These are phyloP conservation scores for Pipistrellus pygmaeus DNA, from an alignment of 2,797 vertebrate species.

Conservation along the genomic window DNA sequence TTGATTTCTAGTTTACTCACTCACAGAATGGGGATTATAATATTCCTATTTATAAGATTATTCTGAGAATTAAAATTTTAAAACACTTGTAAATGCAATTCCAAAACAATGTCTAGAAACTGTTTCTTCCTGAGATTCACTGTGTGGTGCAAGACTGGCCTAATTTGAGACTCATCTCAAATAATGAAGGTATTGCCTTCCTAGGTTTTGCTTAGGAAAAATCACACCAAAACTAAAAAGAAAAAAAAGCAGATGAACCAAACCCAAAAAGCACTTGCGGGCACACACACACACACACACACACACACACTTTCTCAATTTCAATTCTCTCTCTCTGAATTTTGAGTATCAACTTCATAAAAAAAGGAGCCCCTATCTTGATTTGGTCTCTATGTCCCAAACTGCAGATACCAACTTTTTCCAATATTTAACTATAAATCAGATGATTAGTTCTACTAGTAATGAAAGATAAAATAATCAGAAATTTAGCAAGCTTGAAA, in stretches of 20 bases:
- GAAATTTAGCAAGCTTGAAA: background rate
- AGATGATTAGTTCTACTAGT: conserved; percentile 25
- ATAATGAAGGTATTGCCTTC: background rate
- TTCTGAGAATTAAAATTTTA: background rate
- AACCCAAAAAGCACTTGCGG: background rate
- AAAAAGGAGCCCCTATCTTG: background rate
- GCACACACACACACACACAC: background rate
- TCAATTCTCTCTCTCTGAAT: conserved; percentile 7
- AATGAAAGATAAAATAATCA: conserved; percentile 50
- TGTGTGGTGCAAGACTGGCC: background rate
- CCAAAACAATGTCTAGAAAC: background rate
- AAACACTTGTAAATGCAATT: conserved; percentile 2
- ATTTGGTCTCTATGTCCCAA: background rate
- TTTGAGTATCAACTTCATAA: conserved; percentile 3
- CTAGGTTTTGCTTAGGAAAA: background rate
- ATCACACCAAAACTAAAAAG: background rate
- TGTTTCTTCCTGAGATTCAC: background rate
- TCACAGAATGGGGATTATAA: background rate
- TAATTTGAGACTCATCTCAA: background rate
- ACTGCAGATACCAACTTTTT: background rate
- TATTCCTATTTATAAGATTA: background rate
- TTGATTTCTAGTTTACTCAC: background rate
- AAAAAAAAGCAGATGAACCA: background rate
- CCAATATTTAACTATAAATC: background rate
- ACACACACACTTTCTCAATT: background rate